phyloP scores from a whole-genome alignment of 2,888 invertebrate species.

The Xestia rhomboidea region DNA sequence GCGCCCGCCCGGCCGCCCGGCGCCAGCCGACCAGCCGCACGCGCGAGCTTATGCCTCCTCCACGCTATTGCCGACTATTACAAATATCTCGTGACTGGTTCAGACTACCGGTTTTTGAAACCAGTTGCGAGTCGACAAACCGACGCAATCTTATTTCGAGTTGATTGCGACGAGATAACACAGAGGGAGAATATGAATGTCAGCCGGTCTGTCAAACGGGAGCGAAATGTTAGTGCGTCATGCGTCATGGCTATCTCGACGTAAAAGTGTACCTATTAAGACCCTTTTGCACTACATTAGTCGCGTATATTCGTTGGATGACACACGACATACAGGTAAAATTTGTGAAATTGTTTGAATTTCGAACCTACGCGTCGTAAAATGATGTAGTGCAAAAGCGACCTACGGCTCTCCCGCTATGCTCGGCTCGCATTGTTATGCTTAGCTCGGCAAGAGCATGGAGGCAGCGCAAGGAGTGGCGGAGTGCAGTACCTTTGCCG shows the following conservation, averaged over 20 bases:
- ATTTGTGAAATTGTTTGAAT: not conserved
- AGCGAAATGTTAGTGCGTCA: not conserved
- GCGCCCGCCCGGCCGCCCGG: slow-evolving; percentile 26
- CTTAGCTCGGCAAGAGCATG: slow-evolving; percentile 44
- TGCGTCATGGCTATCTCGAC: not conserved
- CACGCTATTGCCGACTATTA: slow-evolving; percentile 44
- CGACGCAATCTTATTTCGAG: not conserved
- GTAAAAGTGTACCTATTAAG: not conserved
- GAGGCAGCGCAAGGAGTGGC: slow-evolving; percentile 51
- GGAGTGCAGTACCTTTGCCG: slow-evolving; percentile 94
- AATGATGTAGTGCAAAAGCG: not conserved
- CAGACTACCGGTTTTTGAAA: slow-evolving; percentile 4
- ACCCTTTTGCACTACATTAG: slow-evolving; percentile 24
- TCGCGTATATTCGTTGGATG: slow-evolving; percentile 1
- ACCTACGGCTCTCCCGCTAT: not conserved
- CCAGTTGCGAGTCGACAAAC: not conserved
- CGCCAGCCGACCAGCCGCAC: slow-evolving; percentile 32
- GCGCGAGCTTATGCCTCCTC: slow-evolving; percentile 38
- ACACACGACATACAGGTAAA: not conserved
- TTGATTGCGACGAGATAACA: not conserved
- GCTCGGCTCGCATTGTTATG: not conserved
- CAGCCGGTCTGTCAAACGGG: slow-evolving; percentile 6
- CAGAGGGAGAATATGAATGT: not conserved
- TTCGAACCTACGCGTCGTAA: not conserved
- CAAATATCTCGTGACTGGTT: not conserved